Conservation (phyloP, 23 tunicate genomes). For the Pegea sp. region DNA sequence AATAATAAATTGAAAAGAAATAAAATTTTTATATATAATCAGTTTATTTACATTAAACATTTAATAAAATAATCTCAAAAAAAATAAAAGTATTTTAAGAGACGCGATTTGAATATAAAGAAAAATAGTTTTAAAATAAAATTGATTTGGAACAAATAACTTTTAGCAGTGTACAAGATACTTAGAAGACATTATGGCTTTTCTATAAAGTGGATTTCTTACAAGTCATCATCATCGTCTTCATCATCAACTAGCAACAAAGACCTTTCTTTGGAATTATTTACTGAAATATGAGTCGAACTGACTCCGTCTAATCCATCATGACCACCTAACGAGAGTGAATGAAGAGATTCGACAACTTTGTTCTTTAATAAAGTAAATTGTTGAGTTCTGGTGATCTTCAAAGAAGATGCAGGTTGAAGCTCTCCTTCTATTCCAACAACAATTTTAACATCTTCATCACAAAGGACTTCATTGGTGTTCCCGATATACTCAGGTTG, state of each 20-base stretch:
- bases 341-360: constrained; percentile 52
- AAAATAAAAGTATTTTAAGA: too few species aligned
- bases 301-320: background rate
- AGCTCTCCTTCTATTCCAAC: constrained; percentile 58
- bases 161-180: too few species aligned
- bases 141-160: too few species aligned
- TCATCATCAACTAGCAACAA: background rate
- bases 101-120: too few species aligned
- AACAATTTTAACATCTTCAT: constrained; percentile 24
- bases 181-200: too few species aligned
- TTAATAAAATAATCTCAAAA: too few species aligned
- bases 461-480: constrained; percentile 26
- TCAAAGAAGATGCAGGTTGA: background rate
- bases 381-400: background rate
- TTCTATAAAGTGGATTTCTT: too few species aligned
- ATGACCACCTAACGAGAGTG: constrained; percentile 32
- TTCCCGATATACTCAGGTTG: constrained; percentile 29
- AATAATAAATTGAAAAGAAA: too few species aligned
- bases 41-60: too few species aligned
- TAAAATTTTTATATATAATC: too few species aligned
- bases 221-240: background rate
- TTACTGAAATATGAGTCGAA: background rate
- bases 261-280: background rate
- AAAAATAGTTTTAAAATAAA: too few species aligned
- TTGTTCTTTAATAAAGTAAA: constrained; percentile 26